Base-by-base conservation (phyloP, 1,140 invertebrate genomes). In the Meteorus sp. region DNA sequence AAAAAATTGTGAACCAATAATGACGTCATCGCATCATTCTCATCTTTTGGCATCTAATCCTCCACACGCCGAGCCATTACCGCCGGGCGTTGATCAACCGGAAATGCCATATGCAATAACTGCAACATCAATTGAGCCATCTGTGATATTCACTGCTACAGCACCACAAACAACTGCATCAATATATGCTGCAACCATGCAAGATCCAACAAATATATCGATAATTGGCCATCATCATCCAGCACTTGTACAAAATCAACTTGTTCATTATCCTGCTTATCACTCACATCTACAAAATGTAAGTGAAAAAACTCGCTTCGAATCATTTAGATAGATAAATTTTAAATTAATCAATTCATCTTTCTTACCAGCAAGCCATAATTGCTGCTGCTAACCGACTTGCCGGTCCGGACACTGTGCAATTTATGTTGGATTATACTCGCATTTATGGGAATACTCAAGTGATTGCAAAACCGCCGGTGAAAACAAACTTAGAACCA, bases 61-160 rank as follows among this genome's bases (percentile, higher is more conserved):
- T 29, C 43, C 70, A 5, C 65, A 62, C 17, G 64, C 31, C 13
- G 76, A 83, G 59, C 81, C 83, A 17, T 56, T 82, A 11, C 81
- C 83, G 20, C 81, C 82, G 6, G 83, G 82, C 5, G 82, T 84
- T 0, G 82, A 84, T 59, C 63, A 77, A 35, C 65, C 76, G 2
- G 80, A 81, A 41, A 65, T 76, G n/a, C 61, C 73, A 1, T 78
- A 76, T 17, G 41, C 71, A 7, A 45, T 74, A 5, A 41, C 62
- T 5, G 65, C 66, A 7, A 57, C 65, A 1, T 59, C 69, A 3
- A 61, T 74, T 11, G 69, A 72, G 15, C 64, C 67, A 56, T 65
- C 50, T 58, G 67, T 11, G 72, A 60, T 78, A 0, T 79, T 77
- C 39, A 66, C 71, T 0, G 59, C 72, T 20, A 60, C 68, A 7